Evolutionary conservation across 2,797 vertebrate genomes (phyloP).

Genomic region (Parauchenoglanis punctatus): DNA sequence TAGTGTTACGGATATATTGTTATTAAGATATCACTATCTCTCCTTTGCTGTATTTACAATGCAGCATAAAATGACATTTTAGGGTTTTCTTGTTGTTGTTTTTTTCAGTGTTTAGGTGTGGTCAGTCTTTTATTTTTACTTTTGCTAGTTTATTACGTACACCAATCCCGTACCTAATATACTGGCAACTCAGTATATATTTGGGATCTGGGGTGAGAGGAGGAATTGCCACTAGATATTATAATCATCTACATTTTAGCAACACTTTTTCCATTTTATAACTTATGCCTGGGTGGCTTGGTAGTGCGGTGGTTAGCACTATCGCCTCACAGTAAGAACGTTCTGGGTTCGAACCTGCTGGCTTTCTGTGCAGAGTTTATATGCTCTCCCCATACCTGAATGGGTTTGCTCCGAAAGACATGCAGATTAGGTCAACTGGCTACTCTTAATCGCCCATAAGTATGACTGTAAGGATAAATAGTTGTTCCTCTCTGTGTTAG

Average conservation of each 20-base stretch:
- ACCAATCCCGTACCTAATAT: not conserved
- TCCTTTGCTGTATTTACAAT: conserved; percentile 32
- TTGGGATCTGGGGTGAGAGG: not conserved
- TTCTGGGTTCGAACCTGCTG: too few species aligned
- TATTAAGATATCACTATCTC: conserved; percentile 26
- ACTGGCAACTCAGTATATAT: not conserved
- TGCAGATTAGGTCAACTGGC: too few species aligned
- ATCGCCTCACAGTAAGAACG: too few species aligned
- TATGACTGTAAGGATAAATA: too few species aligned
- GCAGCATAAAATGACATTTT: not conserved
- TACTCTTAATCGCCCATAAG: too few species aligned
- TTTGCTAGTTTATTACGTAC: not conserved
- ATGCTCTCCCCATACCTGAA: too few species aligned
- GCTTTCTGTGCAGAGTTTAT: too few species aligned
- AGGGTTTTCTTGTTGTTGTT: not conserved
- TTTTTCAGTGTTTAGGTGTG: not conserved
- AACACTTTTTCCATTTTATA: not conserved
- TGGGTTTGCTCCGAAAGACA: too few species aligned
- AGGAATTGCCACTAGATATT: not conserved
- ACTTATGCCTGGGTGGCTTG: too few species aligned
- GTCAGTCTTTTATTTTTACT: not conserved
- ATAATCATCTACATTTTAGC: not conserved
- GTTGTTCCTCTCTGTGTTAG: too few species aligned
- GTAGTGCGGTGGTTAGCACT: too few species aligned
- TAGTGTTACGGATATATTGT: conserved; percentile 35